These are phyloP conservation scores for Cygnus olor DNA, from an alignment of 2,797 vertebrate species.

Conservation along the genomic window DNA sequence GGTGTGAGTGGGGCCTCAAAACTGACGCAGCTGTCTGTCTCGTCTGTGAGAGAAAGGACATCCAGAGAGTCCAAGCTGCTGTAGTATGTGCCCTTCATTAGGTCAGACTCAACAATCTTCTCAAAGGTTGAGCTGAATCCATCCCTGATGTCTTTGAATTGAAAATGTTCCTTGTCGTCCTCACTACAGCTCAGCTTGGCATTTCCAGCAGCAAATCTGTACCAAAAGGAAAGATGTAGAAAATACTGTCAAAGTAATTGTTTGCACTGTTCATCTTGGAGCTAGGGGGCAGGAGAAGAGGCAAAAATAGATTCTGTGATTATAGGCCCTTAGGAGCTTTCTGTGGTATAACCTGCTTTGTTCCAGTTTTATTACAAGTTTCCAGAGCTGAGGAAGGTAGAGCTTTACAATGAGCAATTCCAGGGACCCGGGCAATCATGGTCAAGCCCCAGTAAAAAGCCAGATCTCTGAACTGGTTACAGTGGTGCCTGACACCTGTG, in stretches of 20 bases:
- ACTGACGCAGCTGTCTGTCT: conserved; percentile 97
- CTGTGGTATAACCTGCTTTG: neutral
- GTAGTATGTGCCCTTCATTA: conserved; percentile 94
- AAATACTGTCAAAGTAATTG: neutral
- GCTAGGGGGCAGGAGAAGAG: neutral
- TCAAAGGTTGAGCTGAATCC: conserved; percentile 97
- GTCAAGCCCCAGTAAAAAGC: neutral
- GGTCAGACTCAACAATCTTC: conserved; percentile 94
- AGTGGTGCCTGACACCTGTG: neutral
- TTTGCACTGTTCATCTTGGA: neutral
- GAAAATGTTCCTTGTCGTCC: conserved; percentile 77
- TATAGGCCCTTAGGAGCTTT: neutral
- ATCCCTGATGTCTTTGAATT: conserved; percentile 88
- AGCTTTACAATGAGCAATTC: neutral
- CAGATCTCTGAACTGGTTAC: neutral
- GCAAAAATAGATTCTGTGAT: neutral
- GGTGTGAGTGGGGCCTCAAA: conserved; percentile 95
- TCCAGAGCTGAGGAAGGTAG: neutral
- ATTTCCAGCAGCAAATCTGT: conserved; percentile 79
- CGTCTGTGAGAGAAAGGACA: conserved; percentile 92
- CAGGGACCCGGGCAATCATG: neutral
- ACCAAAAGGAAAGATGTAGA: conserved; percentile 10
- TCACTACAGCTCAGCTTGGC: conserved; percentile 61
- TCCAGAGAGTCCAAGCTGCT: conserved; percentile 97
- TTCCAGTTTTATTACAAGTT: neutral